These are phyloP conservation scores for Tromatobia lineatoria DNA, from an alignment of 2,888 invertebrate species.

Conservation along the genomic window DNA sequence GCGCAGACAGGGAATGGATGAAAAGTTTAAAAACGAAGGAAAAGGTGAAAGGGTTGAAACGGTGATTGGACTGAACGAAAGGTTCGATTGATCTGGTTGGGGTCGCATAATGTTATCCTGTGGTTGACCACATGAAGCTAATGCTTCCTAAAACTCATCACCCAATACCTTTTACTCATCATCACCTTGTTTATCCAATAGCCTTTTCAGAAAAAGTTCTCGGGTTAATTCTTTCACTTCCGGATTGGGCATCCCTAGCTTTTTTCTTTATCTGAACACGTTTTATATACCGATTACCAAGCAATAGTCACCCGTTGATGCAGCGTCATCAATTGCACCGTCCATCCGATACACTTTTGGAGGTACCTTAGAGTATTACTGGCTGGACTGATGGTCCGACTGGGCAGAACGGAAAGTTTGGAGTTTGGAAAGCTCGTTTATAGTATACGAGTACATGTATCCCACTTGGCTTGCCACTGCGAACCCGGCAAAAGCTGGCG, in stretches of 20 bases:
- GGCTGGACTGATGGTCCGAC: background rate
- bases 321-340: background rate
- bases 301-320: background rate
- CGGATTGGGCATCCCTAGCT: background rate
- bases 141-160: background rate
- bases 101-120: background rate
- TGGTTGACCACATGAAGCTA: background rate
- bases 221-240: background rate
- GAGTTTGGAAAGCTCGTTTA: constrained; percentile 75
- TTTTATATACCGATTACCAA: background rate
- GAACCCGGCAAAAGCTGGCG: background rate
- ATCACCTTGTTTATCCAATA: background rate
- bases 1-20: constrained; percentile 32
- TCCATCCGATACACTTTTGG: background rate
- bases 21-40: constrained; percentile 25
- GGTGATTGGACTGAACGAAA: background rate
- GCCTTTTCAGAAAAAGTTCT: background rate
- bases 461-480: constrained; percentile 70
- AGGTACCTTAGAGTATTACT: background rate
- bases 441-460: constrained; percentile 58
- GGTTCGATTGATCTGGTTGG: background rate
- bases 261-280: background rate
- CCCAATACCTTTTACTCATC: background rate
- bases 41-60: constrained; percentile 77
- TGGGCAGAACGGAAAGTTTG: constrained; percentile 49